These are phyloP conservation scores for Gallinago stenura DNA, from an alignment of 2,797 vertebrate species.

Conservation along the genomic window DNA sequence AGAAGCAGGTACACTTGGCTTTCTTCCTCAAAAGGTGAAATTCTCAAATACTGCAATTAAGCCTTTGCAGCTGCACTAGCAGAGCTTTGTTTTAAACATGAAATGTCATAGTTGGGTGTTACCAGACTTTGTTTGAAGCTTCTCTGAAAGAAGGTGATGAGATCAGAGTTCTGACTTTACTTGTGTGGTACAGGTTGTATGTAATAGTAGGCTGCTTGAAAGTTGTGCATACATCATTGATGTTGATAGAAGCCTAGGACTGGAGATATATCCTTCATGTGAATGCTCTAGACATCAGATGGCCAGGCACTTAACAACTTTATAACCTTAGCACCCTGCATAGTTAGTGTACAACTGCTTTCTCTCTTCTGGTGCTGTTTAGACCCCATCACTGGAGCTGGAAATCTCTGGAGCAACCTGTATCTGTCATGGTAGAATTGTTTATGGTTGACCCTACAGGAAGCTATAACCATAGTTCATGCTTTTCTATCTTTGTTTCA, in stretches of 20 bases:
- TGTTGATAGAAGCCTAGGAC: accelerated
- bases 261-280: not conserved
- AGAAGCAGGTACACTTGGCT: not conserved
- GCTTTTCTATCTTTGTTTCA: not conserved
- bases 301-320: too few relatives aligned
- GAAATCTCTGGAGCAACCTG: not conserved
- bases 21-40: not conserved
- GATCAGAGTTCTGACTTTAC: not conserved
- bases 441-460: not conserved
- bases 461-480: accelerated
- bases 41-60: not conserved
- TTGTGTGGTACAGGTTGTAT: too few relatives aligned
- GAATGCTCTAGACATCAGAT: not conserved
- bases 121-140: not conserved
- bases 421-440: accelerated
- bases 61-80: not conserved
- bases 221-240: accelerated
- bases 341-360: not conserved
- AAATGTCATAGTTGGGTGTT: not conserved
- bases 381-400: accelerated
- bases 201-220: not conserved
- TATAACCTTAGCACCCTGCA: accelerated
- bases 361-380: accelerated
- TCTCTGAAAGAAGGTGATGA: not conserved
- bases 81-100: not conserved